Percentiles rank a stretch among this genome's conserved stretches.
These are phyloP conservation scores for Colletes latitarsis DNA, from an alignment of 1,140 invertebrate genomes.

Conservation along the genomic window DNA sequence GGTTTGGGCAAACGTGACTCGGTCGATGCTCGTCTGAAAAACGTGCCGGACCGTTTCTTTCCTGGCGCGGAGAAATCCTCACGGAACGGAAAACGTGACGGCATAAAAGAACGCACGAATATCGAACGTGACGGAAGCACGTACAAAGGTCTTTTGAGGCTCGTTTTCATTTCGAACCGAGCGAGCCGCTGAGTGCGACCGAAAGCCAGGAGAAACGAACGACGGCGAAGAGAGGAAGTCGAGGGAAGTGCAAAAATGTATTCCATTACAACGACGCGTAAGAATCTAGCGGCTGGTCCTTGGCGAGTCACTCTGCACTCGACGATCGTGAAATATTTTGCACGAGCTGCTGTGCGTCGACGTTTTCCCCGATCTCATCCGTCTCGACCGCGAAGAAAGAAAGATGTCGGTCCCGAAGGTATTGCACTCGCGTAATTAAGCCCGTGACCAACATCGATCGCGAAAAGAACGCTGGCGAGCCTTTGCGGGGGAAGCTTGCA, in stretches of 20 bases:
- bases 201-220: background rate
- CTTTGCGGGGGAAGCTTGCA: too few species aligned
- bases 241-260: constrained; percentile 43
- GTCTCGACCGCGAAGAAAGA: background rate
- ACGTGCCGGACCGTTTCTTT: constrained; percentile 21
- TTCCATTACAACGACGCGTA: constrained; percentile 52
- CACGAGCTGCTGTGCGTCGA: background rate
- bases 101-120: constrained; percentile 57
- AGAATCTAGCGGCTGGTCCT: constrained; percentile 16
- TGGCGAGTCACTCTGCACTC: background rate
- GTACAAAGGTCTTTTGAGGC: constrained; percentile 64
- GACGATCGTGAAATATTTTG: constrained; percentile 21
- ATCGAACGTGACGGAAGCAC: constrained; percentile 58
- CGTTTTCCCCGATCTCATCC: background rate
- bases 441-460: background rate
- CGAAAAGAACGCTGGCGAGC: background rate
- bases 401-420: background rate
- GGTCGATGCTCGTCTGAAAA: constrained; percentile 29
- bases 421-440: background rate
- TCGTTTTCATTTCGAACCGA: constrained; percentile 61
- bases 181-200: constrained; percentile 11
- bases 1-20: constrained; percentile 36
- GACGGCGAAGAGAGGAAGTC: background rate
- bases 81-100: constrained; percentile 50
- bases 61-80: constrained; percentile 16